Conservation (phyloP, 2,797 vertebrate species). For the Pseudocheirus occidentalis region DNA sequence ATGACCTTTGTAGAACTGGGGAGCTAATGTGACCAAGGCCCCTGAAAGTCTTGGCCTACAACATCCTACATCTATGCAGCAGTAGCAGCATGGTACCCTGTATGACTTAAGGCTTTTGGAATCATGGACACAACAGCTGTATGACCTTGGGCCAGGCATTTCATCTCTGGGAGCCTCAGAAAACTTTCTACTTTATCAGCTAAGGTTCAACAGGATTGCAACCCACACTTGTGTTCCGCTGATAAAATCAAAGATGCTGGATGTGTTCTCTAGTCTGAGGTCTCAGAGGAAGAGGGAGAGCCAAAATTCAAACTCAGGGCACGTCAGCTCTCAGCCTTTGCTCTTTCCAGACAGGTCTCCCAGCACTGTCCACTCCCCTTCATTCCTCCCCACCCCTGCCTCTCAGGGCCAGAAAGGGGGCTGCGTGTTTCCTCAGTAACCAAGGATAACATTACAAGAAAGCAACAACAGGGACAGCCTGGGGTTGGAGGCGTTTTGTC, state of each 20-base stretch:
- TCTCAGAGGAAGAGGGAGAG: neutral
- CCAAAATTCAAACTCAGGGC: neutral
- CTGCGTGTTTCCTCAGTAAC: conserved; percentile 65
- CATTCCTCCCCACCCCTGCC: neutral
- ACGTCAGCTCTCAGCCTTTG: neutral
- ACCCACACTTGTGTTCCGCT: neutral
- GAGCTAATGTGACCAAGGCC: no score
- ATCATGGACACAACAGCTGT: neutral
- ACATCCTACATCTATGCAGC: neutral
- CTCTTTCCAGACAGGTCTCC: neutral
- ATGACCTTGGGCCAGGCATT: neutral
- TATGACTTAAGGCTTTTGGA: neutral
- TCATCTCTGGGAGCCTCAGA: neutral
- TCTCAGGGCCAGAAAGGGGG: neutral
- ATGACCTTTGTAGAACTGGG: no score
- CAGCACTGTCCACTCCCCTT: neutral
- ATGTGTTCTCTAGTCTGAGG: neutral
- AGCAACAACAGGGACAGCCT: neutral
- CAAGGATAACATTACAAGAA: conserved; percentile 45
- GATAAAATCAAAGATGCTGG: neutral
- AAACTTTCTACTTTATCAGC: neutral
- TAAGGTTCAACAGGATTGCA: neutral
- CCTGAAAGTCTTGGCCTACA: no score
- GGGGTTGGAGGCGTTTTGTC: conserved; percentile 75
- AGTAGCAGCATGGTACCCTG: no score